Evolutionary conservation across 2,113 vertebrate genomes (phyloP), one percentile per base, ranked within the genome.

Genomic region (Tiliqua scincoides): DNA sequence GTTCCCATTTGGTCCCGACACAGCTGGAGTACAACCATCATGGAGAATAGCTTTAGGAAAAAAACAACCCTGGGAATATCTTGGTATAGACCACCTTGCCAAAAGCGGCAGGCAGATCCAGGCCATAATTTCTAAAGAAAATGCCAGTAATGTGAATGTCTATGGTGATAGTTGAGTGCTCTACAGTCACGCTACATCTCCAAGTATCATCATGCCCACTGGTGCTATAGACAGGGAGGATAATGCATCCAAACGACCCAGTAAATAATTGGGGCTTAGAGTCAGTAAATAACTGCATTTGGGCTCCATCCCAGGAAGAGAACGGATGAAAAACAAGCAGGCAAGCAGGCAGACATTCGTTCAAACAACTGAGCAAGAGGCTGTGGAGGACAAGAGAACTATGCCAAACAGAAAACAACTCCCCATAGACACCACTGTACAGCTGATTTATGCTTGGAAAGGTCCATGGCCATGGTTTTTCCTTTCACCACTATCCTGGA

Each of bases 221-320:
- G 59, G 37, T 82, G 27, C 74, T 54, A 67, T 20, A 63, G 76
- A 54, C 54, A 62, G 57, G 35, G 76, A 70, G 54, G n/a, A 27
- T 21, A 27, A 40, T n/a, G 25, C 61, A 65, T 18, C 63, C 32
- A 37, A 40, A 65, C 14, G 43, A 32, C 52, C 59, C 35, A 74
- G 37, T 54, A 73, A 73, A 86, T 80, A 52, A 77, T 17, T 35
- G 14, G 76, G 48, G 40, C 21, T 40, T 7, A 25, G n/a, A 62
- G 59, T 40, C 57, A 79, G 67, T 27, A 73, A 23, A 88, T 27
- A 79, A 65, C 43, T 65, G 85, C 21, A 40, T 82, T 59, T 87
- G 72, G 72, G 85, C 37, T 68, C 17, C 67, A 82, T 67, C 63
- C 85, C 79, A 48, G 59, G 37, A 37, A 67, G 48, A 32, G 61